Percentiles rank a stretch among this genome's conserved stretches.
Conservation (phyloP, 2,888 invertebrate genomes). For the Digitonthophagus gazella region DNA sequence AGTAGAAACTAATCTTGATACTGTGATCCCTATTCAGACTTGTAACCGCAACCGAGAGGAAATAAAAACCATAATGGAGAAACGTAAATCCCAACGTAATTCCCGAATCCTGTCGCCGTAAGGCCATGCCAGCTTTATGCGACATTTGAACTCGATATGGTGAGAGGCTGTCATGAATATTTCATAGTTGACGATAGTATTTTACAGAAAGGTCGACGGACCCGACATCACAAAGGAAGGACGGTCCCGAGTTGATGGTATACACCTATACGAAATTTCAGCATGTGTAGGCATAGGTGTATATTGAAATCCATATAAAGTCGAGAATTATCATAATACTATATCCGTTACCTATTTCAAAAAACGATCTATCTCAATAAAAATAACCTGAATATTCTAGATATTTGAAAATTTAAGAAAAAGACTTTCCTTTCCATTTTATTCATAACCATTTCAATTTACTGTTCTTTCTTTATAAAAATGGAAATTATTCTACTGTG, state of each 20-base stretch:
- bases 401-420: no score
- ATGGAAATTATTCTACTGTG: neutral
- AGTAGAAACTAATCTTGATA: no score
- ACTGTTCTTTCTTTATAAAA: neutral
- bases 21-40: no score
- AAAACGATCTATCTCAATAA: neutral
- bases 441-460: neutral
- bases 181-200: conserved; percentile 20
- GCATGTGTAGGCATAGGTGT: neutral
- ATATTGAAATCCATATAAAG: neutral
- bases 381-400: no score
- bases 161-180: conserved; percentile 25
- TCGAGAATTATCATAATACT: neutral
- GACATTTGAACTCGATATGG: conserved; percentile 18
- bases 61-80: neutral
- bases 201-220: neutral
- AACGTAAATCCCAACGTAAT: neutral
- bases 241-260: neutral
- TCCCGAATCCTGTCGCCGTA: neutral
- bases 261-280: neutral
- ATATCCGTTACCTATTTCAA: neutral
- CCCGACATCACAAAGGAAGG: neutral
- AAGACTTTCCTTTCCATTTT: neutral
- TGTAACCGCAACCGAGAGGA: neutral
- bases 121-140: conserved; percentile 20